Evolutionary conservation across 2,888 invertebrate genomes (phyloP).

Genomic region (Leptinotarsa rubiginosa): DNA sequence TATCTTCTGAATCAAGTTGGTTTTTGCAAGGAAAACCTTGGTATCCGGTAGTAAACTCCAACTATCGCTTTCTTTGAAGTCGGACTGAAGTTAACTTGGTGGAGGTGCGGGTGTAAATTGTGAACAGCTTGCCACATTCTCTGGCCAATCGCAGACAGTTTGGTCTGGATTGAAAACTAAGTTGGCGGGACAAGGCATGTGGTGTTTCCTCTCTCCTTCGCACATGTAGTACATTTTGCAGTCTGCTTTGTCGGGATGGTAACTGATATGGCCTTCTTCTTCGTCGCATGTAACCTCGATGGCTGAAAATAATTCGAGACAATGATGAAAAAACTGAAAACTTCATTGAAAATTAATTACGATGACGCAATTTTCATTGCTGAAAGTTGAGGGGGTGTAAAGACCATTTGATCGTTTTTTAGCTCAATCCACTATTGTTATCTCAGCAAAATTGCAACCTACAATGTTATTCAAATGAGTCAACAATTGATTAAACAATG

Average conservation of each 20-base stretch:
- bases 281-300: slow-evolving; percentile 91
- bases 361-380: no score
- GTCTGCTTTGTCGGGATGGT: slow-evolving; percentile 89
- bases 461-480: no score
- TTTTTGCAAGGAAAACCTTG: background rate
- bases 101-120: slow-evolving; percentile 78
- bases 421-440: no score
- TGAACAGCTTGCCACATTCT: slow-evolving; percentile 90
- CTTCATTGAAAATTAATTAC: background rate
- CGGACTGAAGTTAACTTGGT: slow-evolving; percentile 48
- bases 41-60: background rate
- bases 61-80: background rate
- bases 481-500: no score
- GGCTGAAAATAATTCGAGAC: slow-evolving; percentile 69
- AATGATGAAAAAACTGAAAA: background rate
- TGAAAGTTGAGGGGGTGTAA: no score
- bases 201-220: slow-evolving; percentile 93
- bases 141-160: slow-evolving; percentile 96
- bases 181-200: slow-evolving; percentile 95
- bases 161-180: slow-evolving; percentile 93
- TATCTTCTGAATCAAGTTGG: background rate
- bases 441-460: no score
- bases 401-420: no score
- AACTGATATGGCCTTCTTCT: slow-evolving; percentile 95
- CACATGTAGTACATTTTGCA: slow-evolving; percentile 97